Evolutionary conservation across 1,140 invertebrate genomes (phyloP).

Genomic region (Sarcophaga peregrina): DNA sequence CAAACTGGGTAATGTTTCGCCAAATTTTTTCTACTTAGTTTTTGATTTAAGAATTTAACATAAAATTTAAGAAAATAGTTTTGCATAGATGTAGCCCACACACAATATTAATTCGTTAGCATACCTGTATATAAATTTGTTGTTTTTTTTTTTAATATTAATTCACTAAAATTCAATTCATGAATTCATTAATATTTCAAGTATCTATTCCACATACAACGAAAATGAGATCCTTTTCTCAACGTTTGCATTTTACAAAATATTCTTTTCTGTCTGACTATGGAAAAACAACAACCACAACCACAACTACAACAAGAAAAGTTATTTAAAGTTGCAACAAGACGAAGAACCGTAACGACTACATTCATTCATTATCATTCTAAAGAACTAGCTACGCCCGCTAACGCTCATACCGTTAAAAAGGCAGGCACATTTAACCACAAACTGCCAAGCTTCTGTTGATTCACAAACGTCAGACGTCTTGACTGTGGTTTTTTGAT

Average conservation of each 20-base stretch:
- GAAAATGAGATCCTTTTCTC: neutral
- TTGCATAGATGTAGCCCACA: too few species aligned
- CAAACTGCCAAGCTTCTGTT: neutral
- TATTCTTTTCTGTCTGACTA: neutral
- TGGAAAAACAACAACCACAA: neutral
- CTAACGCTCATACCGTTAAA: neutral
- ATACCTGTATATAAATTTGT: too few species aligned
- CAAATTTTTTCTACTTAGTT: too few species aligned
- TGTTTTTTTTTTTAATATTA: neutral
- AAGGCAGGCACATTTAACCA: neutral
- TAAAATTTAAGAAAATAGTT: too few species aligned
- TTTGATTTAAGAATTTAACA: too few species aligned
- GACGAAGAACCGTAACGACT: neutral
- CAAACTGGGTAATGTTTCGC: too few species aligned
- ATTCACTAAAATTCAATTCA: slow-evolving; percentile 5
- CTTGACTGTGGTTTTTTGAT: neutral
- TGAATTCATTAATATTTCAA: slow-evolving; percentile 2
- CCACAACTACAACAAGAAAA: neutral
- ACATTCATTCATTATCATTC: neutral
- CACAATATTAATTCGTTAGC: too few species aligned
- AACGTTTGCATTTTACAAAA: neutral
- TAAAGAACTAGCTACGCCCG: neutral
- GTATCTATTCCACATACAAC: neutral
- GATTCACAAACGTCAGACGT: slow-evolving; percentile 9
- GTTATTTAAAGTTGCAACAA: neutral